Evolutionary conservation across 2,113 vertebrate species (phyloP), one percentile per base, ranked within the genome.

Genomic region (Pelmatolapia mariae): DNA sequence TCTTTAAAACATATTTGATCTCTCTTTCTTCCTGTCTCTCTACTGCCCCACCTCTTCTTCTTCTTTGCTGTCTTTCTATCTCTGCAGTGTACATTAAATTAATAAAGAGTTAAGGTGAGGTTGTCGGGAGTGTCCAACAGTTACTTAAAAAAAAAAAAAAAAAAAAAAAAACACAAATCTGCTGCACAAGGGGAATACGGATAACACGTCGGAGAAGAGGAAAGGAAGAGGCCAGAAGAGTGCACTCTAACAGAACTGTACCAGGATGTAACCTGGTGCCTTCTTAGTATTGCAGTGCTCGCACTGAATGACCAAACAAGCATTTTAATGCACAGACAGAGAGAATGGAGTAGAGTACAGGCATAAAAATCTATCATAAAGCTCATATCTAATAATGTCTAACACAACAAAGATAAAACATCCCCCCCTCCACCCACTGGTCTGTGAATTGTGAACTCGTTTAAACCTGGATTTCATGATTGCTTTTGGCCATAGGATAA

Each of bases 1-100:
- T 94, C 88, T 91, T 92, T 90, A 92, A 92, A 94, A 94, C 95
- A 95, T 91, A 91, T 93, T 95, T 78, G 73, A 78, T 52, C 73
- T 78, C 24, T 93, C 86, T 63, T 63, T 33, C 91, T 90, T 80
- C 50, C 80, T 50, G 18, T 68, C 63, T 38, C 33, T 40, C n/a
- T 40, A 68, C 36, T 10, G 40, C 85, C 84, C 89, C 93, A 84
- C 92, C 91, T 81, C 63, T 50, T 52, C 52, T 43, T 5, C 31
- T 33, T 33, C 59, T 47, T 26, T 81, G 86, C 43, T 43, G 59
- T 83, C 59, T 81, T 43, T 90, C 89, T 86, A 11, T 89, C 81
- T 86, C 82, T 45, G 38, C n/a, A 53, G 15, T 89, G 91, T 86
- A 80, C 89, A 81, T 88, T 56, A 47, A 36, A 22, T 10, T 84